Conservation (phyloP, 2,113 vertebrate genomes). For the Aythya baeri region DNA sequence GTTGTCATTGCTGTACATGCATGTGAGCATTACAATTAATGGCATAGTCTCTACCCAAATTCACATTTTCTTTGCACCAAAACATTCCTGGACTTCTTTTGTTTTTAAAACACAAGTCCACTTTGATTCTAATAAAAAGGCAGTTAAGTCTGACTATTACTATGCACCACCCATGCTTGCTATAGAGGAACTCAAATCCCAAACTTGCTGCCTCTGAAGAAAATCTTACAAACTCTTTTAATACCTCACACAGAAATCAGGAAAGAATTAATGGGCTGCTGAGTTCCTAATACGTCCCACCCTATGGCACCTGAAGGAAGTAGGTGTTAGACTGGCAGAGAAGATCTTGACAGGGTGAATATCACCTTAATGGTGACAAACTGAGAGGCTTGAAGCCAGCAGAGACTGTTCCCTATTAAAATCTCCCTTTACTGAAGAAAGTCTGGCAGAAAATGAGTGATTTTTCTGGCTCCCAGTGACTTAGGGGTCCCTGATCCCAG, state of each 20-base stretch:
- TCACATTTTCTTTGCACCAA: not conserved
- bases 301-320: constrained; percentile 42
- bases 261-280: constrained; percentile 64
- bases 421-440: not conserved
- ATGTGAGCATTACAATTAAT: not conserved
- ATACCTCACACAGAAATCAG: constrained; percentile 56
- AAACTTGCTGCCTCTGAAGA: constrained; percentile 8
- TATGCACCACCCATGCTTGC: not conserved
- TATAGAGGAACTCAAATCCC: not conserved
- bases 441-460: not conserved
- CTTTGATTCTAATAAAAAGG: not conserved
- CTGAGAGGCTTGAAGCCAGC: constrained; percentile 23
- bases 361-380: constrained; percentile 32
- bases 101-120: not conserved
- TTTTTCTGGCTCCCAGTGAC: constrained; percentile 18
- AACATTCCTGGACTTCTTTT: not conserved
- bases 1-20: not conserved
- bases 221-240: constrained; percentile 1
- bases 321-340: constrained; percentile 44
- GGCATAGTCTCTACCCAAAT: not conserved
- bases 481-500: not conserved
- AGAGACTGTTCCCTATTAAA: not conserved
- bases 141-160: not conserved
- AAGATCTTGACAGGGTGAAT: constrained; percentile 50
- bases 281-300: constrained; percentile 56